These are phyloP conservation scores for Orchestes rusci DNA, from an alignment of 2,888 invertebrate species.

Conservation along the genomic window DNA sequence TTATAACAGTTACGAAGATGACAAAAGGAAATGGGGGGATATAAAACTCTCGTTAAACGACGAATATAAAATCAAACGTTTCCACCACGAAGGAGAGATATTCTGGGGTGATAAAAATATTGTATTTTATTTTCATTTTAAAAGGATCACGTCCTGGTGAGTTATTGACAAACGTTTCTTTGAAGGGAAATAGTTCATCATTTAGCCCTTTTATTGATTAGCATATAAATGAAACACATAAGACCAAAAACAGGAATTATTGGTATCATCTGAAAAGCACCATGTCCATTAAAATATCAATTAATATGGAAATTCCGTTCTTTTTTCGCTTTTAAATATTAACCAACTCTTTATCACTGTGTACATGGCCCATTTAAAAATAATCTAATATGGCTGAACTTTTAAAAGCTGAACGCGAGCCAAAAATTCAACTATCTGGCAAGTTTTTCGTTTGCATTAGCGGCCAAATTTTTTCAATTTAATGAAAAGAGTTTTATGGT, in stretches of 20 bases:
- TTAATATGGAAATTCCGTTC: slow-evolving; percentile 22
- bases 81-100: slow-evolving; percentile 7
- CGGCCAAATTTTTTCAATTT: too few relatives aligned
- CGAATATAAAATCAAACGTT: slow-evolving; percentile 17
- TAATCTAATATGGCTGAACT: slow-evolving; percentile 20
- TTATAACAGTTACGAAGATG: too few relatives aligned
- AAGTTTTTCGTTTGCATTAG: too few relatives aligned
- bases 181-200: too few relatives aligned
- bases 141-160: slow-evolving; percentile 17
- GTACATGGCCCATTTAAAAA: slow-evolving; percentile 25
- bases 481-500: too few relatives aligned
- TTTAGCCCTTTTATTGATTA: too few relatives aligned
- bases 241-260: too few relatives aligned
- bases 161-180: slow-evolving; percentile 16
- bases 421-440: slow-evolving; percentile 21
- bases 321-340: slow-evolving; percentile 20
- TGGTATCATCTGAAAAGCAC: too few relatives aligned
- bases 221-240: too few relatives aligned
- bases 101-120: slow-evolving; percentile 15
- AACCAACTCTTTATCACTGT: slow-evolving; percentile 24
- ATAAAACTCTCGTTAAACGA: too few relatives aligned
- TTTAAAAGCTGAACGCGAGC: slow-evolving; percentile 15
- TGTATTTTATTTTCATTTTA: slow-evolving; percentile 18
- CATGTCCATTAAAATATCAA: slow-evolving; percentile 21
- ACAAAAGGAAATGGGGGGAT: too few relatives aligned